Conservation (phyloP, 2,888 invertebrate genomes). For the Chaitophorus viminalis region DNA sequence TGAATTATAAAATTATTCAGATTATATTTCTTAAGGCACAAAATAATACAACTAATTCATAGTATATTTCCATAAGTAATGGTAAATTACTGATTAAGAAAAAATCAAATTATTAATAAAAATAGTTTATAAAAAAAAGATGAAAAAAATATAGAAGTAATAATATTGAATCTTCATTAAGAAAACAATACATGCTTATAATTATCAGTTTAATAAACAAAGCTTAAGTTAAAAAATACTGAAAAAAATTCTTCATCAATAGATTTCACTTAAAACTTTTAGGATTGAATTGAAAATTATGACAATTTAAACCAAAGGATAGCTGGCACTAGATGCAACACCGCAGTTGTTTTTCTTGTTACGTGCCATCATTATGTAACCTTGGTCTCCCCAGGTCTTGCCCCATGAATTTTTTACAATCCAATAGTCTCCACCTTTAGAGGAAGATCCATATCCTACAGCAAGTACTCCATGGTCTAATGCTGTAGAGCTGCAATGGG, state of each 20-base stretch:
- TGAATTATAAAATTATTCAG: background rate
- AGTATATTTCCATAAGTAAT: background rate
- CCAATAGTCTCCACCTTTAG: conserved; percentile 78
- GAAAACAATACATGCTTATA: background rate
- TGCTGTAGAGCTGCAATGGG: conserved; percentile 69
- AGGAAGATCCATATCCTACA: conserved; percentile 83
- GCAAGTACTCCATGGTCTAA: conserved; percentile 89
- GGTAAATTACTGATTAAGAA: background rate
- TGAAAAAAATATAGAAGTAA: no score
- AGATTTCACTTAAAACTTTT: background rate
- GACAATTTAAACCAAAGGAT: conserved; percentile 78
- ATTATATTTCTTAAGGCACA: background rate
- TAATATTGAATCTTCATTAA: background rate
- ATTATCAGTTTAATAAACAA: background rate
- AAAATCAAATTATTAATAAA: background rate
- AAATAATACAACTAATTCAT: background rate
- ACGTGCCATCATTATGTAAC: conserved; percentile 89
- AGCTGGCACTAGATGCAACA: conserved; percentile 83
- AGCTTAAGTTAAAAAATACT: background rate
- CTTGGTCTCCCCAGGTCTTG: conserved; percentile 81
- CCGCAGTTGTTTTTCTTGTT: conserved; percentile 88
- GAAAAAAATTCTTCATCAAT: background rate
- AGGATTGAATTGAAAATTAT: background rate
- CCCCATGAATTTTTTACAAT: conserved; percentile 90
- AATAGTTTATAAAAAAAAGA: no score